Evolutionary conservation across 1,140 invertebrate genomes (phyloP), one percentile per base, ranked within the genome.

Genomic region (Drosophila asahinai): DNA sequence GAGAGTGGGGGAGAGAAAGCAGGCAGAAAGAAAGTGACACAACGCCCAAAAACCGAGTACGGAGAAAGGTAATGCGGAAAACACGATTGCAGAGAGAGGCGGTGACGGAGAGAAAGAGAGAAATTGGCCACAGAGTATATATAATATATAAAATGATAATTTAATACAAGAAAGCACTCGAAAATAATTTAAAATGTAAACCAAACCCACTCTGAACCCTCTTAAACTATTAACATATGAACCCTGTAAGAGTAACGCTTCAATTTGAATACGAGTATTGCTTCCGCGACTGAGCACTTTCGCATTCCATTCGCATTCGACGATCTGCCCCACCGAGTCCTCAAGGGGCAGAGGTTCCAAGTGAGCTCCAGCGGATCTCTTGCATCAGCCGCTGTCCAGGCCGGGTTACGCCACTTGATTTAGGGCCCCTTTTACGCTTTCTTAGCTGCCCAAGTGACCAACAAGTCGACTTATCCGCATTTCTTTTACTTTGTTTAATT

Each of bases 21-120:
- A 59, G 30, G 47, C 62, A 74, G 73, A 70, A 55, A 86, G 84
- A 89, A 83, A 87, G 84, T 80, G 83, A 87, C 80, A 87, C 79
- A 70, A 52, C 58, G 64, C 55, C 33, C 38, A 66, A 66, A 58
- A 47, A 33, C 11, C n/a, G 8, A 64, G 65, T 63, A 77, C 64
- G 59, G 45, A 47, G 55, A 45, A 71, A 81, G 38, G 47, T 25
- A 55, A 38, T 54, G 38, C 11, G 47, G 12, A 72, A 63, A 70
- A 38, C 19, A 19, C 11, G 36, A 5, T 30, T 5, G 25, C 14
- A n/a, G 38, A 66, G 38, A 66, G 3, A 36, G 25, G 12, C 3
- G 5, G 1, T 5, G 15, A 33, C 1, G 4, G 7, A n/a, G n/a
- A 30, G 61, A 33, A 8, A 3, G 22, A 25, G 22, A 25, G 22